Conservation (phyloP, 2,113 vertebrate species). For the Bambusicola thoracicus region DNA sequence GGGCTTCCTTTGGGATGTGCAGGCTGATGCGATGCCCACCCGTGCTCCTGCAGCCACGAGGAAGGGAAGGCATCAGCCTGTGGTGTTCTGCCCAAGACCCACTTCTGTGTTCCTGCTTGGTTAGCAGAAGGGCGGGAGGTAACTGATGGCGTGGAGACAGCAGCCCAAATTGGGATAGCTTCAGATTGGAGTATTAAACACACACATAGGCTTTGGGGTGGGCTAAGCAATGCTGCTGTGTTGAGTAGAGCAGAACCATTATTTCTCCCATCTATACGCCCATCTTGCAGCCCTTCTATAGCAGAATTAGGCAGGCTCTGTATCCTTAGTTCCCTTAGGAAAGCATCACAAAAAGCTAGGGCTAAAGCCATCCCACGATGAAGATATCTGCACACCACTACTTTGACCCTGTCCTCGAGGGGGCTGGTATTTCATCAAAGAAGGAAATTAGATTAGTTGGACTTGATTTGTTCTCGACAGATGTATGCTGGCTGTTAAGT, state of each 20-base stretch:
- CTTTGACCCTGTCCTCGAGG: background rate
- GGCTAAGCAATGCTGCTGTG: background rate
- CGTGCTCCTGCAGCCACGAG: background rate
- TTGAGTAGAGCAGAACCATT: background rate
- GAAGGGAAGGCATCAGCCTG: background rate
- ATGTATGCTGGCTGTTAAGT: background rate
- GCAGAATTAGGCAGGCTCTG: background rate
- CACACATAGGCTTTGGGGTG: background rate
- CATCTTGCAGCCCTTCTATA: background rate
- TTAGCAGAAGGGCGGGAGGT: background rate
- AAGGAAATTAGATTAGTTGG: conserved; percentile 29
- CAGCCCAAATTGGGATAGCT: background rate
- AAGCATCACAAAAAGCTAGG: background rate
- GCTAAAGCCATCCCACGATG: background rate
- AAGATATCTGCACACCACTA: background rate
- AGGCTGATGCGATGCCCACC: background rate
- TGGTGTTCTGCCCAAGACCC: background rate
- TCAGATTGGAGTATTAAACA: background rate
- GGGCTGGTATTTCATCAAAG: background rate
- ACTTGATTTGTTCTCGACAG: background rate
- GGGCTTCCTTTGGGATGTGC: conserved; percentile 18
- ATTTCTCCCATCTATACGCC: background rate
- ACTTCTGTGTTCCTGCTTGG: background rate
- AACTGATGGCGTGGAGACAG: background rate
- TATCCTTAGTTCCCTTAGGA: background rate